Evolutionary conservation across 2,888 invertebrate genomes (phyloP), one percentile per base, ranked within the genome.

Genomic region (Caenorhabditis auriculariae): DNA sequence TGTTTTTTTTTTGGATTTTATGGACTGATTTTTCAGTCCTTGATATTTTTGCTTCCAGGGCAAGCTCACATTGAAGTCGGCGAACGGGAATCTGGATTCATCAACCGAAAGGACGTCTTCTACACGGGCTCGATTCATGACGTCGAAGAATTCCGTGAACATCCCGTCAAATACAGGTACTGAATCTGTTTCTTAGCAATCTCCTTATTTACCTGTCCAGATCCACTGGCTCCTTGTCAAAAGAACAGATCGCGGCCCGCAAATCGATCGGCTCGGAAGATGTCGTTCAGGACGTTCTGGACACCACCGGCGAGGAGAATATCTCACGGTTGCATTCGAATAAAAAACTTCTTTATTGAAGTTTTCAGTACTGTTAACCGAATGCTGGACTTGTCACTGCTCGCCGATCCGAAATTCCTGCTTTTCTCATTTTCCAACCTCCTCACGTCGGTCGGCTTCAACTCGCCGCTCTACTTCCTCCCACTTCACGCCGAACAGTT

Each of bases 381-480:
- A 83, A 91, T 93, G 90, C 86, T 93, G 78, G 90, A 93, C 81
- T 86, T 93, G 66, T 87, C 88, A 1, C 85, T 98, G 47, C 86
- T 96, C 56, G 87, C 87, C 74, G 90, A 93, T 83, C 87, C 88
- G 27, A 86, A 93, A 67, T 96, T 94, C 82, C 85, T 95, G 66
- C 84, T 95, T 59, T 95, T 95, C 83, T 88, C 89, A 9, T 75
- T 91, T 51, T 95, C 94, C 35, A 98, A 96, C 84, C 93, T 96
- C 82, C 88, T 91, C 81, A 93, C 92, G 42, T 93, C 91, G 82
- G 88, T 94, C 80, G 93, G 93, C 59, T 93, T 92, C 85, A 91
- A 93, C 82, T 88, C 93, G 80, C 93, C 93, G 32, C 93, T 92
- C 82, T 88, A 92, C 48, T 93, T 90, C 54, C 60, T 73, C 21